Conservation (phyloP, 1,140 invertebrate species). For the silkworm (Bombyx mori) region DNA sequence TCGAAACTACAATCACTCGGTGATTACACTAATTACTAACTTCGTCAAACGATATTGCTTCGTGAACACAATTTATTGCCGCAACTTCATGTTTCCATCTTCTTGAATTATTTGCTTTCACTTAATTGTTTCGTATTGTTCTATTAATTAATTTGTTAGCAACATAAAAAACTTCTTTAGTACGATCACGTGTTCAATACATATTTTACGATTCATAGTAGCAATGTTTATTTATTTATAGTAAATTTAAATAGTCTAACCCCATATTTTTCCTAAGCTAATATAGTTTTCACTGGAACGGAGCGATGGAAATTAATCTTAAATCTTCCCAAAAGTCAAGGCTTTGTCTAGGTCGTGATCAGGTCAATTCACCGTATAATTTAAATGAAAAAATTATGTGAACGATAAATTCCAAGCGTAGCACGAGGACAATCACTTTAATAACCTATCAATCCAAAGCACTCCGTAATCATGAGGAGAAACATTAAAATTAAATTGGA, state of each 20-base stretch:
- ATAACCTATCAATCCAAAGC: constrained; percentile 14
- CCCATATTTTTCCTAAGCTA: no score
- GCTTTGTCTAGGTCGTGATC: constrained; percentile 1
- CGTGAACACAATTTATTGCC: constrained; percentile 3
- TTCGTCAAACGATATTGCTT: constrained; percentile 3
- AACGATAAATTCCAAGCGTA: constrained; percentile 3
- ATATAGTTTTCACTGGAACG: no score
- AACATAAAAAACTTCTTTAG: background rate
- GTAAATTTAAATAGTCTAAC: no score
- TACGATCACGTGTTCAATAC: background rate
- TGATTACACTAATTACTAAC: constrained; percentile 7
- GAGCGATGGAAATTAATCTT: no score
- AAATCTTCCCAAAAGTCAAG: background rate
- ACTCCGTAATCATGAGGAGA: constrained; percentile 17
- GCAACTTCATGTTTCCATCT: constrained; percentile 2
- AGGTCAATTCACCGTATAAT: constrained; percentile 4
- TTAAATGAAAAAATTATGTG: constrained; percentile 6
- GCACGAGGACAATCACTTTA: constrained; percentile 10
- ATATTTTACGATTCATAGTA: no score
- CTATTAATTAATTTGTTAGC: constrained; percentile 2
- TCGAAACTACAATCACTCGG: constrained; percentile 1
- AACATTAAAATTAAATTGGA: constrained; percentile 26
- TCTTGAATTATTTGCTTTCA: constrained; percentile 3
- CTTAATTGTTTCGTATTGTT: constrained; percentile 2
- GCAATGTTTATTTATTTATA: no score